These are phyloP conservation scores for Ceratosolen solmsi DNA, from an alignment of 1,140 invertebrate genomes.

Conservation along the genomic window DNA sequence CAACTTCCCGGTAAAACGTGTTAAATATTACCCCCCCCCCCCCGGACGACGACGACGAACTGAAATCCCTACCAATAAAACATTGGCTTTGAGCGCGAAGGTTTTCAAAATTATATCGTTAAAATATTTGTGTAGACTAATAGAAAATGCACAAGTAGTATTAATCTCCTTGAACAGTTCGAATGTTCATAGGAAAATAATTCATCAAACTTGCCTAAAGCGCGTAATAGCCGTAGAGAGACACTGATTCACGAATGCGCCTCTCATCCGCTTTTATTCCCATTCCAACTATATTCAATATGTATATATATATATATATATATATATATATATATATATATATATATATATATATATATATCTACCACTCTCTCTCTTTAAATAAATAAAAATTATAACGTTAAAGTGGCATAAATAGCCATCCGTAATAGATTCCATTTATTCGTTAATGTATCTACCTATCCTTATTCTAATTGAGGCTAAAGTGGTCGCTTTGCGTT, in stretches of 20 bases:
- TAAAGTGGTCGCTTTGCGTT: background rate
- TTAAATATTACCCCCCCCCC: background rate
- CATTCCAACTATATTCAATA: background rate
- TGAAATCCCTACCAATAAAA: too few relatives aligned
- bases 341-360: background rate
- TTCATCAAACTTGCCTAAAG: background rate
- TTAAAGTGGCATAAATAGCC: background rate
- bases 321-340: background rate
- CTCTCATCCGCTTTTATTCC: constrained; percentile 21
- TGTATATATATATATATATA: background rate
- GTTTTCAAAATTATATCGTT: background rate
- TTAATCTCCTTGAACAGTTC: background rate
- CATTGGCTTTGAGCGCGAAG: background rate
- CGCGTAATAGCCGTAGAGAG: background rate
- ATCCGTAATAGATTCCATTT: background rate
- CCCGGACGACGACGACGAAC: too few relatives aligned
- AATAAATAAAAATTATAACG: background rate
- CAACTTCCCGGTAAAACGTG: background rate
- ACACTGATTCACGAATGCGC: background rate
- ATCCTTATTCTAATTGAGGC: background rate
- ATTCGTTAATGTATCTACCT: background rate
- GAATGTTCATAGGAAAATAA: background rate
- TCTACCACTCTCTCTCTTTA: background rate
- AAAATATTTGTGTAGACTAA: background rate
- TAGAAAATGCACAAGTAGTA: background rate